phyloP scores from a whole-genome alignment of 2,113 vertebrate species.

The Myocastor coypus region DNA sequence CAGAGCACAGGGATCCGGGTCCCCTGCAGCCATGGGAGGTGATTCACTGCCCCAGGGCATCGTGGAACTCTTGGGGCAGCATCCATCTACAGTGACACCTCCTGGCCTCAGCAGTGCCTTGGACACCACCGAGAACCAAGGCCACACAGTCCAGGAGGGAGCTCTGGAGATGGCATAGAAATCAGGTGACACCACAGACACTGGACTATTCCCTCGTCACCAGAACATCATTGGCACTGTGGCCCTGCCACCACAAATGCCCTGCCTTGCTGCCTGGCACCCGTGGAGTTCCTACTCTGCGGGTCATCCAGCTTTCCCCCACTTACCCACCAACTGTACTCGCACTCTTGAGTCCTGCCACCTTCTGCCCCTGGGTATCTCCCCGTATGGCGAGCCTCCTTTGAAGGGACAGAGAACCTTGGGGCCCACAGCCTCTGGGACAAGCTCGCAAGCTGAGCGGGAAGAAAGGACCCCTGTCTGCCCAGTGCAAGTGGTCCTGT shows the following conservation, averaged over 20 bases:
- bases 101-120: not conserved
- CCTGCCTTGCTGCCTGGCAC: conserved; percentile 53
- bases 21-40: not conserved
- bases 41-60: not conserved
- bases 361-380: not conserved
- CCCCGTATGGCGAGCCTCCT: not conserved
- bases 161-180: not conserved
- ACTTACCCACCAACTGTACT: not conserved
- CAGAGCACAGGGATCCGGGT: not conserved
- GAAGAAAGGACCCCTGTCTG: not conserved
- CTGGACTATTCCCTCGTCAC: not conserved
- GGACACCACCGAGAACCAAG: not conserved
- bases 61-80: conserved; percentile 33
- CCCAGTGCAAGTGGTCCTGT: not conserved
- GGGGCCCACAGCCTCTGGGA: not conserved
- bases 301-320: not conserved
- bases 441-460: not conserved
- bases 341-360: not conserved
- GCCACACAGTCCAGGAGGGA: not conserved
- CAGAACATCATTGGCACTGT: not conserved
- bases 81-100: not conserved
- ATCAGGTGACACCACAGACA: not conserved
- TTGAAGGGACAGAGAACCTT: not conserved
- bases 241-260: not conserved
- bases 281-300: not conserved